phyloP scores from a whole-genome alignment of 2,797 vertebrate species.

The Onychomys leucogaster region DNA sequence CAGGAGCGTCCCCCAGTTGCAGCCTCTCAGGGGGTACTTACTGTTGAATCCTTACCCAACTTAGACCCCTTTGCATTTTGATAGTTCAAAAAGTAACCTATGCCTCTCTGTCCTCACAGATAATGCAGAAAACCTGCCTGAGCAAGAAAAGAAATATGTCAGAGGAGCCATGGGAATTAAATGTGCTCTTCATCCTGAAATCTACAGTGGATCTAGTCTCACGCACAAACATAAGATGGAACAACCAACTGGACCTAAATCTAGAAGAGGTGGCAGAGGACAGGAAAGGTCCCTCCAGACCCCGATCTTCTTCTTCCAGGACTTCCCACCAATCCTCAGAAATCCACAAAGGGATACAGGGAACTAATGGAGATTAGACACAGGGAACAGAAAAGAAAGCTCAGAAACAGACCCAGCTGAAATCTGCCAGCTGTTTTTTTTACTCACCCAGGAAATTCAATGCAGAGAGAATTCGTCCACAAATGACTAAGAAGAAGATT shows the following conservation, averaged over 20 bases:
- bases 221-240: not conserved
- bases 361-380: not conserved
- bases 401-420: too few species aligned
- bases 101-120: not conserved
- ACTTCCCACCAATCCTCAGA: not conserved
- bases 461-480: too few species aligned
- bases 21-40: not conserved
- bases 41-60: too few species aligned
- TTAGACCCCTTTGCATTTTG: not conserved
- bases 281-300: not conserved
- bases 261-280: not conserved
- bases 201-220: not conserved
- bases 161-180: too few species aligned
- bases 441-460: not conserved
- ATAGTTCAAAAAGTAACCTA: not conserved
- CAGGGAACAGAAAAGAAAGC: not conserved
- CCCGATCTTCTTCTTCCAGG: not conserved
- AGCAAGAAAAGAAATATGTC: not conserved
- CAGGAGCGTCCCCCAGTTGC: fast-evolving
- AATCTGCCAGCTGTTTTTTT: too few species aligned
- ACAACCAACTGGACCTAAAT: not conserved
- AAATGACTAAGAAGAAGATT: too few species aligned
- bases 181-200: not conserved
- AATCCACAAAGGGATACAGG: not conserved
- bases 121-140: not conserved